Evolutionary conservation across 1,140 invertebrate genomes (phyloP), one percentile per base, ranked within the genome.

Genomic region (Atta texana): DNA sequence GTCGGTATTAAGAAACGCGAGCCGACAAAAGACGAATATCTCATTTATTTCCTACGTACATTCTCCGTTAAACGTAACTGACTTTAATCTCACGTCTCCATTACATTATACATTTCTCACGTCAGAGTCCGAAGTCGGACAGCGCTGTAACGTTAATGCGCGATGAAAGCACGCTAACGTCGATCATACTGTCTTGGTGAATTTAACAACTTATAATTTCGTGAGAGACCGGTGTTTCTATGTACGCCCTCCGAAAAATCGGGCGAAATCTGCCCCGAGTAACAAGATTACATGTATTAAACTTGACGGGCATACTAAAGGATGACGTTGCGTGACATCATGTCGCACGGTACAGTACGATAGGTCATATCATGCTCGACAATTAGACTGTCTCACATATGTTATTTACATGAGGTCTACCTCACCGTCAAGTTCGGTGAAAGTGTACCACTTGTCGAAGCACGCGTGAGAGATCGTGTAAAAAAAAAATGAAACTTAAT

Each of bases 391-490:
- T 89, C 82, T 69, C 66, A 64, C 71, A 71, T 31, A 31, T 55
- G 74, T 55, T 34, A 68, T 44, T n/a, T n/a, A 61, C 53, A 34
- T 24, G n/a, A 51, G 61, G 49, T 81, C 49, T 31, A 89, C 86
- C 88, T 89, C 57, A 51, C 63, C 72, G 64, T 51, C 63, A 66
- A 51, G 72, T 75, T 90, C 31, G 91, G 92, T 90, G 92, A 93
- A 93, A 93, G 92, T 93, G 91, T 89, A 90, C 88, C 55, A 86
- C 85, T 88, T 87, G 75, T 68, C 69, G 63, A 80, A 21, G 71
- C 66, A 39, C 44, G 18, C 57, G 57, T 57, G 80, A 34, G 61
- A 78, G 39, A 80, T 44, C 39, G 64, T 31, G 21, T 8, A 77
- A 74, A 88, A 28, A 28, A 78, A 61, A 77, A 77, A 87, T 57